These are phyloP conservation scores for Pipa parva DNA, from an alignment of 2,113 vertebrate genomes.

Conservation along the genomic window DNA sequence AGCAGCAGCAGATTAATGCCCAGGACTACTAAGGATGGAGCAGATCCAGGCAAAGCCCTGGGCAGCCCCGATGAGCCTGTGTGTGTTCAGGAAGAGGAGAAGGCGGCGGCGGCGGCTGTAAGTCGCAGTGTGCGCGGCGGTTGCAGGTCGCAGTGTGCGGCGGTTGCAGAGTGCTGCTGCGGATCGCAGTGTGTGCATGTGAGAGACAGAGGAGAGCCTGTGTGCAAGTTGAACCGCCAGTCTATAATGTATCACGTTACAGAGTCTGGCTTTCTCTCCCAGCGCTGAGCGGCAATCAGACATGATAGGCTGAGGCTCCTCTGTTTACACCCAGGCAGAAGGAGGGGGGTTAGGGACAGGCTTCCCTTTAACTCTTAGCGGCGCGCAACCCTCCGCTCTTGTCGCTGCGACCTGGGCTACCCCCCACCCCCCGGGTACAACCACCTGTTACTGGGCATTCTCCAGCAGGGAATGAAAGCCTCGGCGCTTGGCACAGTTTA, in stretches of 20 bases:
- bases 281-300: constrained; percentile 66
- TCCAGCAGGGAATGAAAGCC: too few species aligned
- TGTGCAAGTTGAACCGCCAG: constrained; percentile 64
- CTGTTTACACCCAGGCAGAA: constrained; percentile 66
- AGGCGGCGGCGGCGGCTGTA: background rate
- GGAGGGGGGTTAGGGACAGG: constrained; percentile 56
- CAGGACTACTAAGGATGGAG: background rate
- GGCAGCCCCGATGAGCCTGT: background rate
- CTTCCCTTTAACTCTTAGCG: constrained; percentile 60
- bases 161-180: background rate
- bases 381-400: background rate
- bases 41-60: background rate
- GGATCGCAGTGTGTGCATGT: constrained; percentile 49
- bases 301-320: constrained; percentile 79
- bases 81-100: background rate
- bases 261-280: constrained; percentile 68
- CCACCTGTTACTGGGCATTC: too few species aligned
- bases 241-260: constrained; percentile 79
- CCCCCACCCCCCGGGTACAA: too few species aligned
- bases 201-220: constrained; percentile 63
- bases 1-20: constrained; percentile 35
- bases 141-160: background rate
- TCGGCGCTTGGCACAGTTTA: too few species aligned
- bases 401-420: too few species aligned
- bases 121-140: constrained; percentile 5